phyloP scores from a whole-genome alignment of 2,888 invertebrate species.

The Agrochola lychnidis region DNA sequence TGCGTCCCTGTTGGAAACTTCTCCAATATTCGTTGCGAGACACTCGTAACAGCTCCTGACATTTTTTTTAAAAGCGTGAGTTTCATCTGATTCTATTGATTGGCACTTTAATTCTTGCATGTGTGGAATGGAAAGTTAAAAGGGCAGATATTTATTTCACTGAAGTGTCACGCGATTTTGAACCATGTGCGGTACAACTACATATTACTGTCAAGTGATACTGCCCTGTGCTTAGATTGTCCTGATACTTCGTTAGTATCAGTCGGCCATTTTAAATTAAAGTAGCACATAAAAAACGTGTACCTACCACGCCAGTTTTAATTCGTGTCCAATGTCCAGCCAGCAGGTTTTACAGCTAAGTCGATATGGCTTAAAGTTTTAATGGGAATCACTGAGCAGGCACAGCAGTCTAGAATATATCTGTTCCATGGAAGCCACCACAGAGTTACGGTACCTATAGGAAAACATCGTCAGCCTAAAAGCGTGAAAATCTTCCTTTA shows the following conservation, averaged over 20 bases:
- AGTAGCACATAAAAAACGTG: not conserved
- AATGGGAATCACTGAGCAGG: not conserved
- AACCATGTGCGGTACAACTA: too few species aligned
- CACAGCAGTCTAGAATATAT: not conserved
- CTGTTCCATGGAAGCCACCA: not conserved
- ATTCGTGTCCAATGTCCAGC: not conserved
- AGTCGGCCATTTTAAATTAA: not conserved
- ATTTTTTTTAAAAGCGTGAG: slow-evolving; percentile 23
- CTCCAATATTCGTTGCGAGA: slow-evolving; percentile 37
- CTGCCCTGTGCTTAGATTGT: not conserved
- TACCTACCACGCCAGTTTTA: not conserved
- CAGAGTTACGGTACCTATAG: not conserved
- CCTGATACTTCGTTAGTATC: not conserved
- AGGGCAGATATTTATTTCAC: not conserved
- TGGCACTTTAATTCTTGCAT: not conserved
- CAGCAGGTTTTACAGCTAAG: not conserved
- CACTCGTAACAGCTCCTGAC: slow-evolving; percentile 3
- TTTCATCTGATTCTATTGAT: slow-evolving; percentile 13
- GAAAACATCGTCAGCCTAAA: not conserved
- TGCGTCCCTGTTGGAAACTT: slow-evolving; percentile 35
- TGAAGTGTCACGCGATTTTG: not conserved
- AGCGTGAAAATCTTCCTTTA: not conserved
- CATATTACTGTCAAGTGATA: not conserved
- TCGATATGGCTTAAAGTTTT: not conserved
- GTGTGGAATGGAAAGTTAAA: not conserved